phyloP scores from a whole-genome alignment of 2,113 vertebrate genomes.

The Rostratula benghalensis region DNA sequence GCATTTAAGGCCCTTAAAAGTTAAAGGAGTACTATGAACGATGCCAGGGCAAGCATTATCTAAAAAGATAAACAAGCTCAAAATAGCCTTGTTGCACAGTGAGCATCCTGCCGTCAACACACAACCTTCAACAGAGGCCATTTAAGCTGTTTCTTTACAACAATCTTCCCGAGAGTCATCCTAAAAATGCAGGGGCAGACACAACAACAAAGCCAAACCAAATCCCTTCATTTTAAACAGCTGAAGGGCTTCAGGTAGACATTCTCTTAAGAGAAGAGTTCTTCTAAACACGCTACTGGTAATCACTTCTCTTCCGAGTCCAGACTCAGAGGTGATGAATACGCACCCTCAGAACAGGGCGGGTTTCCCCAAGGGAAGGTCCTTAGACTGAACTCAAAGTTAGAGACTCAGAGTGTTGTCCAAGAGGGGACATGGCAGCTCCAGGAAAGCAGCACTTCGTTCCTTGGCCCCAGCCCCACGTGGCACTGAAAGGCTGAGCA shows the following conservation, averaged over 20 bases:
- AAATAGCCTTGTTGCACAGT: background rate
- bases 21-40: background rate
- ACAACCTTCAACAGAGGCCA: background rate
- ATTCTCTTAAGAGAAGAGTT: background rate
- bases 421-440: background rate
- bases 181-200: background rate
- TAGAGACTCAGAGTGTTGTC: too few relatives aligned
- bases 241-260: background rate
- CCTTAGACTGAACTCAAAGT: background rate
- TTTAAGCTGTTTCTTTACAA: background rate
- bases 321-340: background rate
- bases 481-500: background rate
- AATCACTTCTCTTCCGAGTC: background rate
- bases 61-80: slow-evolving; percentile 41
- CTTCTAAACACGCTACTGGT: fast-evolving
- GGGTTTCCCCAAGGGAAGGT: background rate
- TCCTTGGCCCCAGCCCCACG: background rate
- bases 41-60: slow-evolving; percentile 66
- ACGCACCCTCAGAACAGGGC: fast-evolving
- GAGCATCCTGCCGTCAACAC: fast-evolving
- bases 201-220: background rate
- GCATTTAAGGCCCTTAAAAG: slow-evolving; percentile 52
- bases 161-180: background rate
- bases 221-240: fast-evolving
- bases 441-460: background rate